Base-by-base conservation (phyloP, 1,140 invertebrate species). In the Aphaenogaster floridana region DNA sequence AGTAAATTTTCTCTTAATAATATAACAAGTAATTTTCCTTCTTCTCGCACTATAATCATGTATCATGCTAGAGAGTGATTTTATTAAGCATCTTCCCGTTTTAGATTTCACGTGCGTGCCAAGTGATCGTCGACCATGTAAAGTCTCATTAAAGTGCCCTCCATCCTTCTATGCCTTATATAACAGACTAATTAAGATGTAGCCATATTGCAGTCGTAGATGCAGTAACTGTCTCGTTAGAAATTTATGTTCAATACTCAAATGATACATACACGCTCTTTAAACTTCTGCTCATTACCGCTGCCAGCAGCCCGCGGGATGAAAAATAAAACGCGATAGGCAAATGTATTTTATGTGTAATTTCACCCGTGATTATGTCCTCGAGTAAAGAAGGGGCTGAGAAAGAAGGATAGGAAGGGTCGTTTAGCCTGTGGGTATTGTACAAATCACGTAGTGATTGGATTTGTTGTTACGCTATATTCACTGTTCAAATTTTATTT, bases 381-480 rank as follows among this genome's bases (percentile, higher is more conserved):
- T 79, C 28, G 28, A 85, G 89, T 36, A 21, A 57, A 36, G 34
- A 39, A 45, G 50, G 11, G 52, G 28, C 11, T 50, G 63, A 57
- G 64, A 71, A 80, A 87, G 83, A 79, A 68, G 85, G 61, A 63
- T 63, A 57, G 76, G 64, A 94, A 93, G 91, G 92, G 15, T 45
- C 36, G 6, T 94, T 94, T 94, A 94, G 91, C 92, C 28, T 28
- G 90, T 79, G 80, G 92, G 92, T 91, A 94, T 95, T 95, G 94
- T 93, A 95, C 92, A 95, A 93, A 95, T 95, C 94, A 94, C 93
- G 93, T 93, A 93, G 93, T 91, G 94, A 95, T 95, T 94, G 94
- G 94, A 95, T 95, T 94, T 91, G 88, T 94, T 91, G 91, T 93
- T 86, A 90, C 89, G 77, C 83, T 68, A 42, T 59, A 83, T 85